phyloP scores from a whole-genome alignment of 1,140 invertebrate species.

The Listronotus oregonensis region DNA sequence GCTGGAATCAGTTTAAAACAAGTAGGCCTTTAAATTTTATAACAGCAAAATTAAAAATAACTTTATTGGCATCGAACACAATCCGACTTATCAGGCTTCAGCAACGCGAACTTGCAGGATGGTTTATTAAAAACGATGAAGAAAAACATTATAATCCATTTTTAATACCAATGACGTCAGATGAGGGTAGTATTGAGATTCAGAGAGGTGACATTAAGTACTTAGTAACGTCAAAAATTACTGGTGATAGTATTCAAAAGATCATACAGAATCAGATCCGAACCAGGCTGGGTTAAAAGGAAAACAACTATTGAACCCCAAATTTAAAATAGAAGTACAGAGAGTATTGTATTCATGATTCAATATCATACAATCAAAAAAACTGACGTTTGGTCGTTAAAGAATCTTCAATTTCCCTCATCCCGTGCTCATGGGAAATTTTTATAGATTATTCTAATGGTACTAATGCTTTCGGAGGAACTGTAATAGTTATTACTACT shows the following conservation, averaged over 20 bases:
- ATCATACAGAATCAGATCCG: conserved; percentile 40
- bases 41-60: conserved; percentile 83
- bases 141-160: conserved; percentile 73
- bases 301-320: conserved; percentile 84
- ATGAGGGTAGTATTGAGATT: conserved; percentile 67
- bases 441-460: conserved; percentile 84
- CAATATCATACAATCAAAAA: conserved; percentile 64
- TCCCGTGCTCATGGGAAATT: conserved; percentile 82
- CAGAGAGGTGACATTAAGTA: conserved; percentile 75
- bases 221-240: conserved; percentile 71
- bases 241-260: conserved; percentile 59
- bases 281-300: conserved; percentile 78
- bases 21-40: conserved; percentile 79
- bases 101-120: conserved; percentile 90
- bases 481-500: conserved; percentile 82
- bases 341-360: conserved; percentile 81
- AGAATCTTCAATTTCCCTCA: conserved; percentile 82
- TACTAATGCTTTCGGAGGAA: conserved; percentile 73
- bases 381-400: conserved; percentile 75
- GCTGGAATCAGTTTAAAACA: conserved; percentile 90
- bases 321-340: conserved; percentile 84
- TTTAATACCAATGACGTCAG: conserved; percentile 64
- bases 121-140: conserved; percentile 79
- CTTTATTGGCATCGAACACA: conserved; percentile 86
- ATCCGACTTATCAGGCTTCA: conserved; percentile 87